Percentiles rank a stretch among this genome's conserved stretches.
Conservation (phyloP, 2,113 vertebrate species). For the Lycaon pictus region DNA sequence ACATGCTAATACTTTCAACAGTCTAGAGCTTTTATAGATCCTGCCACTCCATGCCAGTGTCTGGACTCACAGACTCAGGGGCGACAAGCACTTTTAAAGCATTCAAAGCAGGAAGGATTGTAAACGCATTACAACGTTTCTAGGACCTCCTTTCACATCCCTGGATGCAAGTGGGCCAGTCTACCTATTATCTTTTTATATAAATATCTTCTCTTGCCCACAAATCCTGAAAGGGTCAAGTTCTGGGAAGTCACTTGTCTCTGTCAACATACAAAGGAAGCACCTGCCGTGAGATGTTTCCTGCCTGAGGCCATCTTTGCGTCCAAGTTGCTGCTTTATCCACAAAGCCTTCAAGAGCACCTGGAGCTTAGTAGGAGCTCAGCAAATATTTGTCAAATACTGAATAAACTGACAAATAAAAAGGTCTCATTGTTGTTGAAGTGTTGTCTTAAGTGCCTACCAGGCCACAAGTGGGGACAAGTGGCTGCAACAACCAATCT, state of each 20-base stretch:
- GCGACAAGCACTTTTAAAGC: background rate
- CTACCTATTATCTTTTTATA: conserved; percentile 34
- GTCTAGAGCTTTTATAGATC: background rate
- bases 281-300: conserved; percentile 71
- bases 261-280: conserved; percentile 66
- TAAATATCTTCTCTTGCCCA: conserved; percentile 45
- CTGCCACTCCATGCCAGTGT: background rate
- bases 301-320: conserved; percentile 57
- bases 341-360: background rate
- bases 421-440: background rate
- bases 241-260: conserved; percentile 57
- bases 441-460: background rate
- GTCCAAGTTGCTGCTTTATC: conserved; percentile 5
- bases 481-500: background rate
- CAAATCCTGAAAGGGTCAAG: conserved; percentile 61
- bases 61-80: background rate
- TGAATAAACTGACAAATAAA: background rate
- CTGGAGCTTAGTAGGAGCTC: background rate
- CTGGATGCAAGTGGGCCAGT: background rate
- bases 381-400: conserved; percentile 44
- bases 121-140: background rate
- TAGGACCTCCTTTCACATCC: background rate
- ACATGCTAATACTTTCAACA: background rate
- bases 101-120: background rate
- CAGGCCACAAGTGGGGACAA: background rate